A percentile compares a stretch with the other conserved stretches of the same genome.
Evolutionary conservation across 1,140 invertebrate species (phyloP).

Genomic region (Aethina tumida): DNA sequence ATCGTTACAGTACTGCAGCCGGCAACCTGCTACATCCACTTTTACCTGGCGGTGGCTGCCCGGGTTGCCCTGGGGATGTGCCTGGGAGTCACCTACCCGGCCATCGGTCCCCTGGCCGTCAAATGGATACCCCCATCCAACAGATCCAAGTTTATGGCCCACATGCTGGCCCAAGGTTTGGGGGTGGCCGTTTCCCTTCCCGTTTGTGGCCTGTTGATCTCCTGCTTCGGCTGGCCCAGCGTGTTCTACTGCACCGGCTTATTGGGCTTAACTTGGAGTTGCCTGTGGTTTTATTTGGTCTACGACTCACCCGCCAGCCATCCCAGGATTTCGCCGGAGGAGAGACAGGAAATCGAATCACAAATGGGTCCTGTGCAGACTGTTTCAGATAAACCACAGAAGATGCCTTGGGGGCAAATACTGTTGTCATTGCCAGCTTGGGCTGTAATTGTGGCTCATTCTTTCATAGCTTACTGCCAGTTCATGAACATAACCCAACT

Average conservation of each 20-base stretch:
- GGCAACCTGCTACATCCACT: conserved; percentile 49
- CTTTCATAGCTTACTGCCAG: conserved; percentile 80
- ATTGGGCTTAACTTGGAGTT: conserved; percentile 47
- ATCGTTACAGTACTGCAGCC: conserved; percentile 72
- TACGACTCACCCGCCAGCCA: conserved; percentile 54
- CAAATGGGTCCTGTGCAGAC: conserved; percentile 52
- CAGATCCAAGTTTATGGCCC: too few relatives aligned
- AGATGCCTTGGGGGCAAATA: conserved; percentile 12
- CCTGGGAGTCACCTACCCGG: too few relatives aligned
- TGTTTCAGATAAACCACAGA: too few relatives aligned
- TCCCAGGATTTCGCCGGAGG: conserved; percentile 44
- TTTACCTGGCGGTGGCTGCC: too few relatives aligned
- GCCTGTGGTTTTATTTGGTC: conserved; percentile 51
- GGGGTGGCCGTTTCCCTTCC: too few relatives aligned
- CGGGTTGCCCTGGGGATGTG: too few relatives aligned
- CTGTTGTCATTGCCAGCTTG: conserved; percentile 10
- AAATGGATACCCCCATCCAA: too few relatives aligned
- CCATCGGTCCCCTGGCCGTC: too few relatives aligned
- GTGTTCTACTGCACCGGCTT: conserved; percentile 68
- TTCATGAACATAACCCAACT: conserved; percentile 72
- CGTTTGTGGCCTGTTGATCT: conserved; percentile 37
- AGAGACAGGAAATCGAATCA: conserved; percentile 49
- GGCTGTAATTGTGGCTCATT: conserved; percentile 41
- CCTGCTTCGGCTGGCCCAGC: conserved; percentile 60
- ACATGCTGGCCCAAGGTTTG: too few relatives aligned